A percentile compares a stretch with the other conserved stretches of the same genome.
Conservation (phyloP, 2,888 invertebrate species). For the Eurytoma adleriae region DNA sequence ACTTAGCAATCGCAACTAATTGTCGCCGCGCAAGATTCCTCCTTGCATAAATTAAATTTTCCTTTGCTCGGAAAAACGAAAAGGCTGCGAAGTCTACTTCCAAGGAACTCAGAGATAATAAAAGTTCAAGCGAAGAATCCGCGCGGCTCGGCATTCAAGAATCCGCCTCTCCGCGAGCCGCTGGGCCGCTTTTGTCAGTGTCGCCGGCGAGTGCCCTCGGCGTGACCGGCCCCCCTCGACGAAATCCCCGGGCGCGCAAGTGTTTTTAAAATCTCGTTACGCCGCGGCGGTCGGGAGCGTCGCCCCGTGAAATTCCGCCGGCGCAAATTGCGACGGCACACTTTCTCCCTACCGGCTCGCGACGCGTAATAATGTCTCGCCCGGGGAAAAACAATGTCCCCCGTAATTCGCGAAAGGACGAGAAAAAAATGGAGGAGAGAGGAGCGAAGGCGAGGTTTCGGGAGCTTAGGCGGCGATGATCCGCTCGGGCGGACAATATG, state of each 20-base stretch:
- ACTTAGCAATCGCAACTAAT: no score
- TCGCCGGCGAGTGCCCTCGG: constrained; percentile 23
- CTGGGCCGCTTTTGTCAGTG: constrained; percentile 34
- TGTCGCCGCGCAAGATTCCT: no score
- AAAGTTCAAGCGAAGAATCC: constrained; percentile 50
- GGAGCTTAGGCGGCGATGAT: not conserved
- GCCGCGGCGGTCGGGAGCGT: constrained; percentile 4
- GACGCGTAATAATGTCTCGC: no score
- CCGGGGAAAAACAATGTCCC: no score
- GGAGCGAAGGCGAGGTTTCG: not conserved
- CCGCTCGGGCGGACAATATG: not conserved
- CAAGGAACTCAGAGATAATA: constrained; percentile 26
- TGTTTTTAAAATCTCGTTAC: constrained; percentile 56
- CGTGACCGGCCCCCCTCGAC: constrained; percentile 1
- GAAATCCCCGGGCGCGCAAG: constrained; percentile 19
- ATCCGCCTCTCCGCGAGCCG: not conserved
- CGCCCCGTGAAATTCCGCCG: constrained; percentile 8
- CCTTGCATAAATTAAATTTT: constrained; percentile 9
- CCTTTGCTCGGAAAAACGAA: not conserved
- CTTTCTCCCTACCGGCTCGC: no score
- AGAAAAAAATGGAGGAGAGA: not conserved
- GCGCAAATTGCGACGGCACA: not conserved
- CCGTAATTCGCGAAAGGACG: no score
- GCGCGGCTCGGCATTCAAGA: not conserved
- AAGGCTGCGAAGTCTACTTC: not conserved